Percentiles rank a stretch among this genome's conserved stretches.
These are phyloP conservation scores for Conger conger DNA, from an alignment of 2,113 vertebrate species.

Conservation along the genomic window DNA sequence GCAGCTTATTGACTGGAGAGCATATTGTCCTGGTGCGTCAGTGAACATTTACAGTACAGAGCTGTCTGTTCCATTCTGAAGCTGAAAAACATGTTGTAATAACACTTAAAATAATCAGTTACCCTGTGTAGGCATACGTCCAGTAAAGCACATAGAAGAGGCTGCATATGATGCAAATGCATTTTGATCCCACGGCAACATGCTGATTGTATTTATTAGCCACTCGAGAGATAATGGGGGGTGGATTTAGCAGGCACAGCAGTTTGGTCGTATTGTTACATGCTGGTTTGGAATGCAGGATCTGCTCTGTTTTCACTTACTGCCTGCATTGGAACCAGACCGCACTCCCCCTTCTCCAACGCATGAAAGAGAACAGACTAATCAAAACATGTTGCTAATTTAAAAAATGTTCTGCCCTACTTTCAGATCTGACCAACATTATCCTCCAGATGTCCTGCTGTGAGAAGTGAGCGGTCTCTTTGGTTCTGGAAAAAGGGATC, in stretches of 20 bases:
- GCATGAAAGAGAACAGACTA: constrained; percentile 19
- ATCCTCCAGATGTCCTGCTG: constrained; percentile 24
- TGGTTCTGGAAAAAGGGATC: neutral
- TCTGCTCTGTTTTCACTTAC: constrained; percentile 42
- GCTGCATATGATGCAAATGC: neutral
- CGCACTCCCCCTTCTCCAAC: neutral
- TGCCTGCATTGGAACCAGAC: constrained; percentile 34
- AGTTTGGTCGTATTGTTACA: constrained; percentile 34
- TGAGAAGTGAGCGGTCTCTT: constrained; percentile 11
- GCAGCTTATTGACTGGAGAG: too few species aligned
- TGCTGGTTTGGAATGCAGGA: constrained; percentile 38
- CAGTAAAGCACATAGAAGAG: neutral
- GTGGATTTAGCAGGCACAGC: constrained; percentile 38
- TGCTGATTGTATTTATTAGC: constrained; percentile 47
- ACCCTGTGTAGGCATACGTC: neutral
- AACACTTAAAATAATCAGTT: neutral
- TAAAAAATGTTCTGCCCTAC: constrained; percentile 21
- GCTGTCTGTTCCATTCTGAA: neutral
- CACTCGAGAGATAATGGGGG: constrained; percentile 42
- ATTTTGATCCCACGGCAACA: constrained; percentile 28
- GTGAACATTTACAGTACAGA: neutral
- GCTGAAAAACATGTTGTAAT: neutral
- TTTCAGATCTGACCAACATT: constrained; percentile 33
- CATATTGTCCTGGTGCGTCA: too few species aligned
- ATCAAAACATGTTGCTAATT: constrained; percentile 32